Conservation (phyloP, 2,888 invertebrate genomes). For the Tinea semifulvella region DNA sequence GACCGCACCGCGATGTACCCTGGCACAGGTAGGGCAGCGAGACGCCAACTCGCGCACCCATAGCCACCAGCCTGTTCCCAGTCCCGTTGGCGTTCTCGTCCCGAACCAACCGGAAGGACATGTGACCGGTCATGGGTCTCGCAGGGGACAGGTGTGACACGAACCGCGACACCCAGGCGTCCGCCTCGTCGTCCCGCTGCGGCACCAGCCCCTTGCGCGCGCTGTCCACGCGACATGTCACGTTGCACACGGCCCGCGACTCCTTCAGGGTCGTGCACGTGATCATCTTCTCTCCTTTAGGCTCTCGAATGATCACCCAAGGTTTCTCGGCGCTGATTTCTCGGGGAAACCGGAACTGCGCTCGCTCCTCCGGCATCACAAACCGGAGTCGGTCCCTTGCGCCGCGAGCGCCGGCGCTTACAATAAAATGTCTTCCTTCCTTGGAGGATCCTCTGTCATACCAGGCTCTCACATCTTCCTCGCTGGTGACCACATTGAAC, state of each 20-base stretch:
- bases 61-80: conserved; percentile 42
- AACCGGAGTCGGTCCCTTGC: conserved; percentile 77
- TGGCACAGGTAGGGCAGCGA: conserved; percentile 84
- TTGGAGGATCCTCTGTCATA: conserved; percentile 73
- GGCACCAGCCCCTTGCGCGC: conserved; percentile 74
- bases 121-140: conserved; percentile 77
- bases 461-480: conserved; percentile 72
- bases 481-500: conserved; percentile 72
- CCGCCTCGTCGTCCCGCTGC: conserved; percentile 72
- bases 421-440: conserved; percentile 72
- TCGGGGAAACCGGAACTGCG: conserved; percentile 72
- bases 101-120: conserved; percentile 79
- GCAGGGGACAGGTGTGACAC: conserved; percentile 71
- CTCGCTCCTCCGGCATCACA: conserved; percentile 70
- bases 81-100: conserved; percentile 64
- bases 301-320: conserved; percentile 82
- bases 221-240: conserved; percentile 78
- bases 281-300: conserved; percentile 78
- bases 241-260: conserved; percentile 80
- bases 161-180: conserved; percentile 77
- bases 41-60: conserved; percentile 79
- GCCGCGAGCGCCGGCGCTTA: conserved; percentile 79
- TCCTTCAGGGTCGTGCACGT: conserved; percentile 86
- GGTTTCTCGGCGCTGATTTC: conserved; percentile 79
- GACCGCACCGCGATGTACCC: conserved; percentile 70